Evolutionary conservation across 2,888 invertebrate species (phyloP), one percentile per base, ranked within the genome.

Genomic region (Therioaphis trifolii): DNA sequence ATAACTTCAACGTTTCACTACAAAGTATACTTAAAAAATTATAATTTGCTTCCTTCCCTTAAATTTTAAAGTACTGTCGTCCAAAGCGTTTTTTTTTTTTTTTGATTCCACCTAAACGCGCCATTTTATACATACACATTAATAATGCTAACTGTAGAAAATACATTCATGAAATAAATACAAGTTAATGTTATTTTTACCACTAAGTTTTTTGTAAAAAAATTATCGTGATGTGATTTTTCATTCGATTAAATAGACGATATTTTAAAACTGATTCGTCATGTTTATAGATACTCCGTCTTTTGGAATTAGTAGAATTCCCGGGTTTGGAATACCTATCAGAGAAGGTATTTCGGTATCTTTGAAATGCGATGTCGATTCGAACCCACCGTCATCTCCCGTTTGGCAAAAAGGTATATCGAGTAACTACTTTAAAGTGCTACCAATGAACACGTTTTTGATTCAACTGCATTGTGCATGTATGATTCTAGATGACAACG

Each of bases 351-450:
- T 95, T 88, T 93, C 95, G 85, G 95, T 97, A 85, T 95, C 95
- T 84, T 90, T 97, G 87, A 94, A 95, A 89, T 97, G 97, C 88
- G 95, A 96, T 89, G 96, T 97, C 85, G 96, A 97, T 90, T 95
- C 97, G 87, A 96, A 97, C 90, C 97, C 97, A 24, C 92, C 94
- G 80, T 94, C 96, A 78, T 91, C 92, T 75, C 95, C 96, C 74
- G 91, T 94, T 87, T 96, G 96, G 96, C 93, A 95, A 87, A 90
- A 91, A 88, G 91, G 91, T 91, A 88, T 1, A 18, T 11, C 18
- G 21, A 89, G 15, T 63, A 15, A 7, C 1, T 24, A 61, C 24
- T 21, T 21, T 14, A 3, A 24, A 35, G 7, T 35, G 7, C 3
- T 35, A 35, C 7, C 35, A 4, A 55, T 21, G 18, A 1, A 55